phyloP scores from a whole-genome alignment of 2,888 invertebrate species.

The Cyrtodaria siliqua region DNA sequence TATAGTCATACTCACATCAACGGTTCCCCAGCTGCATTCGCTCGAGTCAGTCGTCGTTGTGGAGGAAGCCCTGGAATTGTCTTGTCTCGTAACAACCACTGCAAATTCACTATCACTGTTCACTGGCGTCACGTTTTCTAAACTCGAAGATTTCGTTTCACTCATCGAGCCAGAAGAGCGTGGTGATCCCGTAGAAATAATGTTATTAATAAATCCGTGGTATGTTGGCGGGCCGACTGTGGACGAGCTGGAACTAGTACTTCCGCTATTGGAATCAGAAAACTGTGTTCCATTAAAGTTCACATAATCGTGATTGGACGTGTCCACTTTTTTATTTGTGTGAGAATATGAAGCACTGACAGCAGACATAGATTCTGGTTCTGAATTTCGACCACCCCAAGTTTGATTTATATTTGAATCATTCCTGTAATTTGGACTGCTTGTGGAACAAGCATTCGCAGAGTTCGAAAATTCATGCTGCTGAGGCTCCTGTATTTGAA shows the following conservation, averaged over 20 bases:
- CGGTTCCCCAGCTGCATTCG: slow-evolving; percentile 70
- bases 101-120: slow-evolving; percentile 76
- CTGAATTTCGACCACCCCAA: slow-evolving; percentile 20
- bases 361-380: slow-evolving; percentile 21
- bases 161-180: slow-evolving; percentile 57
- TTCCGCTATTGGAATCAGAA: slow-evolving; percentile 50
- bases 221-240: slow-evolving; percentile 37
- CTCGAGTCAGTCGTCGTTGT: slow-evolving; percentile 74
- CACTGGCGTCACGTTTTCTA: slow-evolving; percentile 76
- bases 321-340: too few relatives aligned
- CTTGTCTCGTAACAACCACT: slow-evolving; percentile 20
- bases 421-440: not conserved
- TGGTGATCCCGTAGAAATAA: slow-evolving; percentile 45
- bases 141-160: slow-evolving; percentile 69
- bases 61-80: slow-evolving; percentile 60
- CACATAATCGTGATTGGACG: slow-evolving; percentile 64
- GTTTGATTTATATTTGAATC: not conserved
- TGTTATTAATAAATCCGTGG: slow-evolving; percentile 42
- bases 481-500: slow-evolving; percentile 7
- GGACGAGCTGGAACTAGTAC: slow-evolving; percentile 42
- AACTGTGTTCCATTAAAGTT: slow-evolving; percentile 47
- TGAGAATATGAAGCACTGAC: slow-evolving; percentile 5
- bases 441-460: not conserved
- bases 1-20: slow-evolving; percentile 71
- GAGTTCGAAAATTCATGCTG: not conserved